Evolutionary conservation across 2,888 invertebrate genomes (phyloP).

Genomic region (Ditylenchus weischeri): DNA sequence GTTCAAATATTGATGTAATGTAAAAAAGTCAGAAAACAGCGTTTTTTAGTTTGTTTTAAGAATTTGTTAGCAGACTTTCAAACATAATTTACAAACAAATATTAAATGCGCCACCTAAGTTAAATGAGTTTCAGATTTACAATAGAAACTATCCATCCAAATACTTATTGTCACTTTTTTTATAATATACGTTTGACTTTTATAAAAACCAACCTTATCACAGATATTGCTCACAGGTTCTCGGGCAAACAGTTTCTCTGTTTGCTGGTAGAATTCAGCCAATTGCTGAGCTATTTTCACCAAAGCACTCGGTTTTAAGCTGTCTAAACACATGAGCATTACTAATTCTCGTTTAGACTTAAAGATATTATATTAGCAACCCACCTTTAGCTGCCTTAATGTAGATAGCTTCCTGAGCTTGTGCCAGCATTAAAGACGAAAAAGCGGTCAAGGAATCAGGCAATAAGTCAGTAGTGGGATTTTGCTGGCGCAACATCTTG

Average conservation of each 20-base stretch:
- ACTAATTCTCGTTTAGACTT: neutral
- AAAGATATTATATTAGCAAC: neutral
- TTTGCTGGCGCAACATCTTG: slow-evolving; percentile 73
- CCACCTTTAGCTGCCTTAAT: slow-evolving; percentile 73
- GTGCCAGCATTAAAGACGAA: slow-evolving; percentile 84
- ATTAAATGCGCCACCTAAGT: too few relatives aligned
- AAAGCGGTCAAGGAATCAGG: slow-evolving; percentile 85
- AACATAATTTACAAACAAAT: too few relatives aligned
- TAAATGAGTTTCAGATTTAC: too few relatives aligned
- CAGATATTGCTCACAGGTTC: slow-evolving; percentile 78
- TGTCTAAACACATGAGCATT: slow-evolving; percentile 66
- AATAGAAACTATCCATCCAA: too few relatives aligned
- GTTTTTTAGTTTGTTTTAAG: too few relatives aligned
- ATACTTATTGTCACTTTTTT: slow-evolving; percentile 27
- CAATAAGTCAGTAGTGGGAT: slow-evolving; percentile 89
- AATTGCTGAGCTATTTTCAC: slow-evolving; percentile 87
- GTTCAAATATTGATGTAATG: too few relatives aligned
- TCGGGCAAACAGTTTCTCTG: slow-evolving; percentile 78
- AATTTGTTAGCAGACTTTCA: too few relatives aligned
- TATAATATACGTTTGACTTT: neutral
- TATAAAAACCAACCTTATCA: slow-evolving; percentile 72
- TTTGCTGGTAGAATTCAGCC: slow-evolving; percentile 88
- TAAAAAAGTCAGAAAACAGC: too few relatives aligned
- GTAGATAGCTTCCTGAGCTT: slow-evolving; percentile 95
- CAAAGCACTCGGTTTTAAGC: slow-evolving; percentile 87